phyloP scores from a whole-genome alignment of 2,797 vertebrate genomes.

The Falco naumanni region DNA sequence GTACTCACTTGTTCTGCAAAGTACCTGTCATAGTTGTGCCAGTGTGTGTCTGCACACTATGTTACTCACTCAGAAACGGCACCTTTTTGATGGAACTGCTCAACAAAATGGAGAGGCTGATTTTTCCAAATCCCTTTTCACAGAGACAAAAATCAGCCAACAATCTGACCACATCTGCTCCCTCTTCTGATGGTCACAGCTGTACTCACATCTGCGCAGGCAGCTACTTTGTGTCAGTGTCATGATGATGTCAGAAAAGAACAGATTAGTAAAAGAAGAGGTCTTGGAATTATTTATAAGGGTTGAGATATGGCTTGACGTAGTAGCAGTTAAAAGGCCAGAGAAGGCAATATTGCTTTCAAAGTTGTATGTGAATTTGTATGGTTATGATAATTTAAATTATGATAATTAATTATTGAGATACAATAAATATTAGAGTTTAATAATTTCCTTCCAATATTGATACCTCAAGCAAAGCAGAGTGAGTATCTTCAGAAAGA shows the following conservation, averaged over 20 bases:
- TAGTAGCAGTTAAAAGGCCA: neutral
- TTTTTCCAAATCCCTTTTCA: neutral
- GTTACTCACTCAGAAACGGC: neutral
- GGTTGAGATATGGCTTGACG: neutral
- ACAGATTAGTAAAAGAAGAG: neutral
- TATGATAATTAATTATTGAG: neutral
- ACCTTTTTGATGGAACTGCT: neutral
- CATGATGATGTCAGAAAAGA: neutral
- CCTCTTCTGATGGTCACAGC: neutral
- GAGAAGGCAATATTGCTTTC: neutral
- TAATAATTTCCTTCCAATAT: neutral
- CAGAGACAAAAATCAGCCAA: neutral
- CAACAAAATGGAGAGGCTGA: neutral
- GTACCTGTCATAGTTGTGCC: accelerated
- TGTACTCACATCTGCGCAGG: neutral
- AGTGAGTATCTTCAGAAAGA: neutral
- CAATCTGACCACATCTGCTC: neutral
- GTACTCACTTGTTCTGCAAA: neutral
- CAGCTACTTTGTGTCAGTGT: neutral
- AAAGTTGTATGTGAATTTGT: neutral
- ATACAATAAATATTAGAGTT: neutral
- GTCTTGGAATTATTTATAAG: neutral
- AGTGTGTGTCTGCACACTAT: accelerated
- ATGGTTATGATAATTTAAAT: neutral
- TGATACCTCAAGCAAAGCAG: neutral